Conservation (phyloP, 2,888 invertebrate species). For the Theretra japonica region DNA sequence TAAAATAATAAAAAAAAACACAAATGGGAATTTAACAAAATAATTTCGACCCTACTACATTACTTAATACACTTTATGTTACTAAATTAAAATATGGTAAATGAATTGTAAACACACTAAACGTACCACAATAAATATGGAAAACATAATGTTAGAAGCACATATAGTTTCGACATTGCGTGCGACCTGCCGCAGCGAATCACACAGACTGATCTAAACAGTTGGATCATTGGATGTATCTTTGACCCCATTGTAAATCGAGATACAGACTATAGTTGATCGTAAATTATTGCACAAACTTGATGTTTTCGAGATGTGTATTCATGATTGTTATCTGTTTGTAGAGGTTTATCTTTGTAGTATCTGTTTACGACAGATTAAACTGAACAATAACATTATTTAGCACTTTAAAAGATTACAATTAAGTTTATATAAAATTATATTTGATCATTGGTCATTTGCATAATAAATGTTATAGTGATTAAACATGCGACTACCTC, state of each 20-base stretch:
- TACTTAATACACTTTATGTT: background rate
- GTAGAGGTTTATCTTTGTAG: too few relatives aligned
- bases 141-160: background rate
- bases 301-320: too few relatives aligned
- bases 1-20: background rate
- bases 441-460: too few relatives aligned
- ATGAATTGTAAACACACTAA: background rate
- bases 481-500: too few relatives aligned
- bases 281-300: too few relatives aligned
- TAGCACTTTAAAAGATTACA: too few relatives aligned
- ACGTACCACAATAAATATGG: background rate
- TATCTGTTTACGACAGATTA: too few relatives aligned
- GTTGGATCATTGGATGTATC: background rate
- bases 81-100: background rate
- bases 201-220: background rate
- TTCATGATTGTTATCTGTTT: too few relatives aligned
- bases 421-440: too few relatives aligned
- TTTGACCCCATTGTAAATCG: constrained; percentile 5
- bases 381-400: too few relatives aligned
- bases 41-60: too few relatives aligned
- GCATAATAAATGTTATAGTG: too few relatives aligned
- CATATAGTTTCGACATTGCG: background rate
- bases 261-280: background rate
- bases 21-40: background rate
- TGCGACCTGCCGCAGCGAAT: background rate